Evolutionary conservation across 1,140 invertebrate genomes (phyloP).

Genomic region (Kradibia gibbosae): DNA sequence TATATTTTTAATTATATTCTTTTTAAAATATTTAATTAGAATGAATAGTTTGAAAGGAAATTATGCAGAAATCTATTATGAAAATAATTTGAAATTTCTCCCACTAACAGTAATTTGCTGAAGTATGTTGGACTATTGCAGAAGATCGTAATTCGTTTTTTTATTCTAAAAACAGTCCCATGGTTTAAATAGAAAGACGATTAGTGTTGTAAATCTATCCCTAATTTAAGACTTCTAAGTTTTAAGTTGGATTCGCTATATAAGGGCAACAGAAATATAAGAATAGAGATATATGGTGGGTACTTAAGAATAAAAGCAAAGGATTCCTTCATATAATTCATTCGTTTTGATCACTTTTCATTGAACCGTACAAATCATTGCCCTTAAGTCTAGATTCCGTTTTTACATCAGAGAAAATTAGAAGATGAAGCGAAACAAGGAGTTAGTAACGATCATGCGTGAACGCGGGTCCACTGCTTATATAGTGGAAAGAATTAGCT

Average conservation of each 20-base stretch:
- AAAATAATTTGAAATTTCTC: neutral
- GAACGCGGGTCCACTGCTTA: neutral
- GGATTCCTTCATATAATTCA: neutral
- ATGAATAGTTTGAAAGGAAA: no score
- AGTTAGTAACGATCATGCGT: neutral
- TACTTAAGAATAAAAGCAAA: neutral
- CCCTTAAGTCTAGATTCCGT: neutral
- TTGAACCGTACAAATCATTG: neutral
- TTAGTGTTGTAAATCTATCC: neutral
- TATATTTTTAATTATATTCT: no score
- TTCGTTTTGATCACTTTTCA: neutral
- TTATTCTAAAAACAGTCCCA: neutral
- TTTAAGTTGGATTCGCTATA: neutral
- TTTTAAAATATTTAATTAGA: no score
- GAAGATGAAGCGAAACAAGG: neutral
- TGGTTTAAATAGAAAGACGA: neutral
- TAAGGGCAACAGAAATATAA: neutral
- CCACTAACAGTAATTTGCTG: neutral
- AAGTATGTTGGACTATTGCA: neutral
- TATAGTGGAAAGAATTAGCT: conserved; percentile 12
- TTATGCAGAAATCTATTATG: no score
- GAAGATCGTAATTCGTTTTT: neutral
- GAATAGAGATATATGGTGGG: neutral
- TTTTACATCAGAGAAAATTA: neutral
- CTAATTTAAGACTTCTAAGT: neutral